A percentile compares a stretch with the other conserved stretches of the same genome.
These are phyloP conservation scores for Plemyria rubiginata DNA, from an alignment of 2,888 invertebrate species.

Conservation along the genomic window DNA sequence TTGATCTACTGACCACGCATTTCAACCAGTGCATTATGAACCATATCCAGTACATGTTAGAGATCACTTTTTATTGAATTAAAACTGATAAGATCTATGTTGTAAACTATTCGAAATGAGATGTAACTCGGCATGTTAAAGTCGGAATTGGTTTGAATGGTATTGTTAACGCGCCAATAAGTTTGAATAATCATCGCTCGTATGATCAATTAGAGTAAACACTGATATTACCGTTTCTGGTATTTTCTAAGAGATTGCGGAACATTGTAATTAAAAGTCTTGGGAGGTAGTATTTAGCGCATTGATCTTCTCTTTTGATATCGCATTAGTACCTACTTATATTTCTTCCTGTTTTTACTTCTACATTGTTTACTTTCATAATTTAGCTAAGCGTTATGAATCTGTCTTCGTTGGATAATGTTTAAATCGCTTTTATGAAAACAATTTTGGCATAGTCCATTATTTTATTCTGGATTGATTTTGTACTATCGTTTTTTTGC, in stretches of 20 bases:
- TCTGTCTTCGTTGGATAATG: too few relatives aligned
- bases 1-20: constrained; percentile 58
- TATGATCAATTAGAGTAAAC: constrained; percentile 46
- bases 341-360: constrained; percentile 4
- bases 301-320: constrained; percentile 28
- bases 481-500: not conserved
- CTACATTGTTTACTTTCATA: not conserved
- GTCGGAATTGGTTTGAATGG: constrained; percentile 20
- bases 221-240: constrained; percentile 42
- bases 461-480: too few relatives aligned
- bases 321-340: constrained; percentile 1
- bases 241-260: constrained; percentile 38
- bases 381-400: too few relatives aligned
- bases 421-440: too few relatives aligned
- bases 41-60: constrained; percentile 29
- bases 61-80: constrained; percentile 29
- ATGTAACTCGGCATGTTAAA: constrained; percentile 26
- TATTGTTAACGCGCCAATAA: constrained; percentile 41
- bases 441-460: not conserved
- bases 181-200: constrained; percentile 35
- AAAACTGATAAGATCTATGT: constrained; percentile 17
- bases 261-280: constrained; percentile 36
- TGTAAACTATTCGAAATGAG: constrained; percentile 18
- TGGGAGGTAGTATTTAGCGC: constrained; percentile 34
- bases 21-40: constrained; percentile 24